Percentiles rank a stretch among this genome's conserved stretches.
These are phyloP conservation scores for Mesorhabditis belari DNA, from an alignment of 2,888 invertebrate genomes.

Conservation along the genomic window DNA sequence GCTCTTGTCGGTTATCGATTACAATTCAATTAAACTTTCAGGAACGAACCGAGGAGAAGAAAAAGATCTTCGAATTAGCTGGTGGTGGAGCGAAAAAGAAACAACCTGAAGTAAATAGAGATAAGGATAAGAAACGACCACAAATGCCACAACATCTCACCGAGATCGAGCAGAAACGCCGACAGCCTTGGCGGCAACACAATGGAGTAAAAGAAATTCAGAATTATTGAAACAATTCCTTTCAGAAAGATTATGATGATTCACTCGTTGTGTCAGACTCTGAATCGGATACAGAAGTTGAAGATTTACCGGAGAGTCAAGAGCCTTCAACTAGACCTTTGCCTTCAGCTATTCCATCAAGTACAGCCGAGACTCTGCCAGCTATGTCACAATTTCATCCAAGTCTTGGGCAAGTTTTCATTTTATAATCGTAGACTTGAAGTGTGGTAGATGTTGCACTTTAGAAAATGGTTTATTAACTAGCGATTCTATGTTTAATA, in stretches of 20 bases:
- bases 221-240: neutral
- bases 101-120: slow-evolving; percentile 16
- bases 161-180: slow-evolving; percentile 35
- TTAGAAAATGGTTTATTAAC: no score
- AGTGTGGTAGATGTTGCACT: no score
- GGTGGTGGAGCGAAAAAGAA: slow-evolving; percentile 56
- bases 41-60: slow-evolving; percentile 83
- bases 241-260: neutral
- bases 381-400: neutral
- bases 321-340: neutral
- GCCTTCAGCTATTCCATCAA: neutral
- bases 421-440: no score
- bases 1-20: no score
- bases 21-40: slow-evolving; percentile 51
- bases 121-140: slow-evolving; percentile 16
- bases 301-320: neutral
- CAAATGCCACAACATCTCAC: slow-evolving; percentile 36
- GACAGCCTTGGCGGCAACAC: slow-evolving; percentile 49
- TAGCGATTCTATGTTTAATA: no score
- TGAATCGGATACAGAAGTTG: neutral
- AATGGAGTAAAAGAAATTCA: slow-evolving; percentile 25
- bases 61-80: slow-evolving; percentile 84
- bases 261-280: neutral
- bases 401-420: neutral
- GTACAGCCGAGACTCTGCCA: neutral